Evolutionary conservation across 2,113 vertebrate genomes (phyloP).

Genomic region (Phyllostomus discolor): DNA sequence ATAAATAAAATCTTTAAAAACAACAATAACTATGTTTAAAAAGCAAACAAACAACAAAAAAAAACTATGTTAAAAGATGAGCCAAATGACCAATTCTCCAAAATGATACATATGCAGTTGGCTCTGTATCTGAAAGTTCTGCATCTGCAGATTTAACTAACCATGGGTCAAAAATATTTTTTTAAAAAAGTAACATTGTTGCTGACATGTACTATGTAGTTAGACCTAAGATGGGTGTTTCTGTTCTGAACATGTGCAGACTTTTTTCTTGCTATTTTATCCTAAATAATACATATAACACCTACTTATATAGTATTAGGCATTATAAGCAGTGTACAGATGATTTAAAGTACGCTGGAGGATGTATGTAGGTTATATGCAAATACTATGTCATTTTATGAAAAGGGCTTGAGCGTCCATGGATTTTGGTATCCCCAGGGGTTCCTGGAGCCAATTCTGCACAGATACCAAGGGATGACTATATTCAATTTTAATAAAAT

Average conservation of each 20-base stretch:
- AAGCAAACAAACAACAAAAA: background rate
- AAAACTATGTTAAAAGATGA: background rate
- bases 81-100: background rate
- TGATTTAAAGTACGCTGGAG: background rate
- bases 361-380: background rate
- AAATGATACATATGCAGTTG: background rate
- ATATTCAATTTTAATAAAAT: background rate
- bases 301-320: background rate
- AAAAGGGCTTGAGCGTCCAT: background rate
- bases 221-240: background rate
- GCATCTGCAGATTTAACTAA: background rate
- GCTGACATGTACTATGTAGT: background rate
- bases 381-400: background rate
- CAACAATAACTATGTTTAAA: too few relatives aligned
- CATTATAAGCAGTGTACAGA: background rate
- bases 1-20: too few relatives aligned
- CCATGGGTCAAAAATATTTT: background rate
- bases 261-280: background rate
- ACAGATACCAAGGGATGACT: background rate
- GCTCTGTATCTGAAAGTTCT: background rate
- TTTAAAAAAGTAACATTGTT: background rate
- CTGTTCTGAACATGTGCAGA: background rate
- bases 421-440: background rate
- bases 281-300: background rate
- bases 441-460: background rate